These are phyloP conservation scores for Candidula unifasciata DNA, from an alignment of 2,888 invertebrate species.

Conservation along the genomic window DNA sequence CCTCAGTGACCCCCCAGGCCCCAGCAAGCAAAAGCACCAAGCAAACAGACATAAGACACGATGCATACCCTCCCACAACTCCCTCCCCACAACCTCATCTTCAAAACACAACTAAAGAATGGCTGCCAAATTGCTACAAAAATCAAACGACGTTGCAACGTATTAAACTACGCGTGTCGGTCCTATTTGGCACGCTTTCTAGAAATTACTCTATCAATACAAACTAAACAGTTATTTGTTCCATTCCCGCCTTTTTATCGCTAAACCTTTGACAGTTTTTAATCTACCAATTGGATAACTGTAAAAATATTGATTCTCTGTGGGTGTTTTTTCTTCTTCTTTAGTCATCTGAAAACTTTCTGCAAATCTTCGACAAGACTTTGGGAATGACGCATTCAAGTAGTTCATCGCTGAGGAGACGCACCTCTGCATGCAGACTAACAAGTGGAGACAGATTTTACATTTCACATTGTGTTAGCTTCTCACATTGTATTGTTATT, in stretches of 20 bases:
- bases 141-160: neutral
- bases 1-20: no score
- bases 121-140: neutral
- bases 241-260: constrained; percentile 33
- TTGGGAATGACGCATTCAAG: neutral
- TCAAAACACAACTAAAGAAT: neutral
- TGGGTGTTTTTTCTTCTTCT: neutral
- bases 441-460: no score
- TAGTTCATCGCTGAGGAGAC: no score
- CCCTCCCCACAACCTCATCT: no score
- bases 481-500: no score
- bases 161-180: neutral
- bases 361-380: neutral
- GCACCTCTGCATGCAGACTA: no score
- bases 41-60: no score
- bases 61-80: no score
- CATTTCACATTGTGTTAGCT: no score
- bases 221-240: constrained; percentile 26
- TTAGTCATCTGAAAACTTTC: neutral
- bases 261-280: constrained; percentile 19
- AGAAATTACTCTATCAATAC: constrained; percentile 30
- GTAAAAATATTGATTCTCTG: neutral
- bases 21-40: no score
- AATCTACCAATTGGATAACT: constrained; percentile 34
- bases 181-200: neutral